Conservation (phyloP, 2,888 invertebrate species). For the Linyphia triangularis region DNA sequence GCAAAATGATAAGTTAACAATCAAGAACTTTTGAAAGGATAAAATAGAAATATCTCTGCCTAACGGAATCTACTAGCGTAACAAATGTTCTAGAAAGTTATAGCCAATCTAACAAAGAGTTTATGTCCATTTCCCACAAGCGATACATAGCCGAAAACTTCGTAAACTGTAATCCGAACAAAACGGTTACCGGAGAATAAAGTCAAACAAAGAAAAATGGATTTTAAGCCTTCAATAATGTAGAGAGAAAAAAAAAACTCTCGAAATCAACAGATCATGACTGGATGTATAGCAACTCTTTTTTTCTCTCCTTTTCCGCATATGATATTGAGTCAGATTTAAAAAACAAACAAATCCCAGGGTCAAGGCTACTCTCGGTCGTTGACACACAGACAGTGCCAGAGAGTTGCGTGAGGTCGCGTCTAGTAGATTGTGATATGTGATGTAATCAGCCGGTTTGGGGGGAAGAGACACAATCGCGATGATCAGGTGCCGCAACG, state of each 20-base stretch:
- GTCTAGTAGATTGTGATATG: constrained; percentile 25
- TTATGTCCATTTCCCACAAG: constrained; percentile 21
- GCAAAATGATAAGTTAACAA: neutral
- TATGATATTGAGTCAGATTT: constrained; percentile 32
- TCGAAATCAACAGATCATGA: constrained; percentile 62
- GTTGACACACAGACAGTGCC: constrained; percentile 54
- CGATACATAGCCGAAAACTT: neutral
- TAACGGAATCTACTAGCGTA: neutral
- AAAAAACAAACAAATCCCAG: constrained; percentile 40
- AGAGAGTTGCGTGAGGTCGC: constrained; percentile 48
- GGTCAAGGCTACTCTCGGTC: constrained; percentile 73
- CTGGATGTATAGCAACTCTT: constrained; percentile 26
- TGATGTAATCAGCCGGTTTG: constrained; percentile 50
- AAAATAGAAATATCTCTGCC: neutral
- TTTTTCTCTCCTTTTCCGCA: constrained; percentile 22
- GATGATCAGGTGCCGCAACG: neutral
- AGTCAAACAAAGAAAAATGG: neutral
- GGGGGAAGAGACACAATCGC: constrained; percentile 18
- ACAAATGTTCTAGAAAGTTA: constrained; percentile 62
- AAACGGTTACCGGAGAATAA: constrained; percentile 27
- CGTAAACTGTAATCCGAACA: constrained; percentile 50
- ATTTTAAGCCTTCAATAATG: neutral
- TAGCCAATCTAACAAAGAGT: constrained; percentile 35
- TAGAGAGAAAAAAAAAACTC: constrained; percentile 47
- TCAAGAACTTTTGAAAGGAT: neutral